Evolutionary conservation across 2,797 vertebrate species (phyloP).

Genomic region (Hypotaenidia philippensis): DNA sequence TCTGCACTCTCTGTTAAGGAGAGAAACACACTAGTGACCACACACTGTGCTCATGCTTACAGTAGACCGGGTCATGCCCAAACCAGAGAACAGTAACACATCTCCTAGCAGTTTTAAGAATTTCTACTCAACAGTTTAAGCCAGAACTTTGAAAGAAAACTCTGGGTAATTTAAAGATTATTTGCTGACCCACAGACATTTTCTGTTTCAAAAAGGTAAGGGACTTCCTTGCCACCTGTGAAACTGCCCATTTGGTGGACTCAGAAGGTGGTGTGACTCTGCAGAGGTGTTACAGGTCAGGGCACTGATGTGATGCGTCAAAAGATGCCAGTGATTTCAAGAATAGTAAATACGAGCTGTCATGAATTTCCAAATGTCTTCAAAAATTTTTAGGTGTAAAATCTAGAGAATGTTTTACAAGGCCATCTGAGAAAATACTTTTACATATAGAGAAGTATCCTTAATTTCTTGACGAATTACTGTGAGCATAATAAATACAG

Average conservation of each 20-base stretch:
- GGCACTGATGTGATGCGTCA: neutral
- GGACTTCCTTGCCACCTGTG: neutral
- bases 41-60: neutral
- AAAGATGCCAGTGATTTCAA: neutral
- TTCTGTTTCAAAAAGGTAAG: neutral
- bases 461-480: slow-evolving; percentile 24
- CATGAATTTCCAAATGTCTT: neutral
- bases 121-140: neutral
- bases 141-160: neutral
- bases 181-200: neutral
- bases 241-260: neutral
- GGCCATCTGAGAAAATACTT: neutral
- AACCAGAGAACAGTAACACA: neutral
- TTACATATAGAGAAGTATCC: neutral
- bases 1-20: neutral
- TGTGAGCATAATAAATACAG: neutral
- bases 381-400: neutral
- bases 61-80: neutral
- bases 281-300: neutral
- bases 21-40: neutral
- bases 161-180: neutral
- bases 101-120: neutral
- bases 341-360: neutral
- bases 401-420: neutral
- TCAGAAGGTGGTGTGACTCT: neutral